These are phyloP conservation scores for Alca torda DNA, from an alignment of 2,797 vertebrate species.

Conservation along the genomic window DNA sequence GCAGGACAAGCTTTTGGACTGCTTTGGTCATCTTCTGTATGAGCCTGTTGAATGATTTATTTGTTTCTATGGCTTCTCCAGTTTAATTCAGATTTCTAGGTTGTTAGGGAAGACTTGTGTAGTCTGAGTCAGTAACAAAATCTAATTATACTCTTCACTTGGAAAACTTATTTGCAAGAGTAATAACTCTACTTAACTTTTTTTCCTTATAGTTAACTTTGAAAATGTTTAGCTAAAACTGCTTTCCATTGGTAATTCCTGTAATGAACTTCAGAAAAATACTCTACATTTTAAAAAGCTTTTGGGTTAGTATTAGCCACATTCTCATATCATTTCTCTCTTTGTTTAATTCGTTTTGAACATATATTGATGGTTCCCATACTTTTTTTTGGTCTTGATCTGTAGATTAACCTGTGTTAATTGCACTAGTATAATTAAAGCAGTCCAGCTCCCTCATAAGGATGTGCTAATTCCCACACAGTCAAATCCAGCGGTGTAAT, in stretches of 20 bases:
- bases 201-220: neutral
- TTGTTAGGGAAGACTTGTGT: neutral
- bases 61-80: neutral
- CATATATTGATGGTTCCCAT: neutral
- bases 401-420: neutral
- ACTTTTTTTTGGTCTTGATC: neutral
- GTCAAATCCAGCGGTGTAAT: neutral
- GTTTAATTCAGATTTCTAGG: neutral
- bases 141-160: neutral
- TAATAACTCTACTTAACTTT: neutral
- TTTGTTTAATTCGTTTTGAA: neutral
- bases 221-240: neutral
- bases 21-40: neutral
- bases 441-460: neutral
- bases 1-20: neutral
- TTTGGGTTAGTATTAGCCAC: neutral
- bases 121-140: neutral
- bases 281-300: neutral
- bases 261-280: neutral
- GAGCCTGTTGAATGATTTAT: neutral
- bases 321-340: neutral
- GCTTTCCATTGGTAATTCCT: neutral
- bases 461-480: neutral
- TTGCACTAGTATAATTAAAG: slow-evolving; percentile 24
- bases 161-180: neutral